phyloP scores from a whole-genome alignment of 2,797 vertebrate genomes.

The Falco peregrinus region DNA sequence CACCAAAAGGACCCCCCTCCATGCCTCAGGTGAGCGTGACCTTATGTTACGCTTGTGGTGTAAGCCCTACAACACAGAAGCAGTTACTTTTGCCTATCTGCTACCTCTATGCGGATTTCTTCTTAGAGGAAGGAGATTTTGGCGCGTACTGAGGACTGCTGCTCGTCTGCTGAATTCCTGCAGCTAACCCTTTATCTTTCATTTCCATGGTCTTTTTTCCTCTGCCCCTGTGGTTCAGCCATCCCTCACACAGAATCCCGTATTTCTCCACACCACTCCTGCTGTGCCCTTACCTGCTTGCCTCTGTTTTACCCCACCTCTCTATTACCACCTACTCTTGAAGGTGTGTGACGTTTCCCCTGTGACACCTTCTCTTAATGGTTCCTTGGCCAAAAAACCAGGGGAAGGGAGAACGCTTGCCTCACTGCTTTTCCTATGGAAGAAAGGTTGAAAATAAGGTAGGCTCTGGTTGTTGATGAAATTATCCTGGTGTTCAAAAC shows the following conservation, averaged over 20 bases:
- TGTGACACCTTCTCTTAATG: neutral
- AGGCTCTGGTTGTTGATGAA: neutral
- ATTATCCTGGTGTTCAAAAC: neutral
- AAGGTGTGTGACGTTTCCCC: neutral
- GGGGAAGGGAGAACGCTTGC: neutral
- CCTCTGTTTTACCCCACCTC: neutral
- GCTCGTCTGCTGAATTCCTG: neutral
- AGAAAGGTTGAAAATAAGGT: neutral
- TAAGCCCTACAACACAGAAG: neutral
- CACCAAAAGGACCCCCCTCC: conserved; percentile 87
- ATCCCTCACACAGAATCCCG: neutral
- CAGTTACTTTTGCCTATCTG: neutral
- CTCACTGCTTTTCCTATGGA: neutral
- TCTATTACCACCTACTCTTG: neutral
- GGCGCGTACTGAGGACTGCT: neutral
- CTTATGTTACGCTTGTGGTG: neutral
- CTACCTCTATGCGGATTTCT: neutral
- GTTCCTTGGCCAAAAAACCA: neutral
- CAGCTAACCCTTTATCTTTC: neutral
- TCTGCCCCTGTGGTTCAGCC: neutral
- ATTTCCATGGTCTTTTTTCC: neutral
- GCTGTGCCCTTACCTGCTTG: neutral
- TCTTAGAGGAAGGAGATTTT: neutral
- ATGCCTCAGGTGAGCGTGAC: conserved; percentile 87
- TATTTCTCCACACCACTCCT: neutral